Conservation (phyloP, 2,797 vertebrate genomes). For the Spinibarbus caldwelli region DNA sequence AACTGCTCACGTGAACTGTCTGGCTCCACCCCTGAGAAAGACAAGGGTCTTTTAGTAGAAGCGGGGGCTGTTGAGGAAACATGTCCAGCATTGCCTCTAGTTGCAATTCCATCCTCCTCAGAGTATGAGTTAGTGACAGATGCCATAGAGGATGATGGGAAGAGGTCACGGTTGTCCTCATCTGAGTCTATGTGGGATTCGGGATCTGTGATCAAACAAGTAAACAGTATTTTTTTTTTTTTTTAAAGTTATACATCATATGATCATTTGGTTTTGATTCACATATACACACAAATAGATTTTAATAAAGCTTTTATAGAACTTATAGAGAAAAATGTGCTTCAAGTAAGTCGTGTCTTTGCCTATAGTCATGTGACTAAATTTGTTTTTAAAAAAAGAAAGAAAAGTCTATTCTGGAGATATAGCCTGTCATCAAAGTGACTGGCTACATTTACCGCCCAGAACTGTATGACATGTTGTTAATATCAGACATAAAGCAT, state of each 20-base stretch:
- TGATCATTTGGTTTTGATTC: background rate
- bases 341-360: background rate
- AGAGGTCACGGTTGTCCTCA: conserved; percentile 48
- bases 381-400: background rate
- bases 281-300: background rate
- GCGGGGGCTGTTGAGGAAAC: conserved; percentile 51
- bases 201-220: conserved; percentile 44
- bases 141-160: conserved; percentile 43
- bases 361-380: background rate
- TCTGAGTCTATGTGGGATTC: conserved; percentile 55
- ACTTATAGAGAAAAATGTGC: background rate
- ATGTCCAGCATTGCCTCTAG: conserved; percentile 12
- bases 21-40: conserved; percentile 22
- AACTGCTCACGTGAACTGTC: conserved; percentile 67
- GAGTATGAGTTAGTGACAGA: conserved; percentile 47
- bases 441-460: background rate
- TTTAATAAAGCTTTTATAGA: background rate
- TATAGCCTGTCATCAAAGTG: background rate
- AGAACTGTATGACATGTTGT: background rate
- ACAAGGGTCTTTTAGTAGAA: background rate
- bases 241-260: too few species aligned
- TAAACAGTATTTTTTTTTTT: too few species aligned
- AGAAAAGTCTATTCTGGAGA: background rate
- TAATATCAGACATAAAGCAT: background rate
- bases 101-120: conserved; percentile 41